These are phyloP conservation scores for Lathronympha strigana DNA, from an alignment of 2,888 invertebrate genomes.

Conservation along the genomic window DNA sequence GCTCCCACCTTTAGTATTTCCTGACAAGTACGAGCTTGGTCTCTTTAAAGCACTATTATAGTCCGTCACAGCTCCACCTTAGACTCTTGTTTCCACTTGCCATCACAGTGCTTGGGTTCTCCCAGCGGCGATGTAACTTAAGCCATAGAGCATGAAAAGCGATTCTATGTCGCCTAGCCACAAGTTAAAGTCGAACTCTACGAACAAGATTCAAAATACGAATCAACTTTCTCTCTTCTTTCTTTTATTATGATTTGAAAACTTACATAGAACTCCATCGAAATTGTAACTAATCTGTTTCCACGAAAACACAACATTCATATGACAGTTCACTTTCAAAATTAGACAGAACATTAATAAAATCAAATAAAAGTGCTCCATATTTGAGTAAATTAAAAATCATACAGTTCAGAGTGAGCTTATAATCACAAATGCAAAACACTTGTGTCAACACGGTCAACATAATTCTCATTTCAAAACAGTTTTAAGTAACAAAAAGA, in stretches of 20 bases:
- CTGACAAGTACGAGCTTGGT: too few relatives aligned
- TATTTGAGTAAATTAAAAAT: not conserved
- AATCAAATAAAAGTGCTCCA: not conserved
- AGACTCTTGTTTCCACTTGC: too few relatives aligned
- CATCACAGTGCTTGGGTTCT: too few relatives aligned
- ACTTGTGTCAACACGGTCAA: not conserved
- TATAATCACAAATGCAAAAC: not conserved
- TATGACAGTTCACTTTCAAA: not conserved
- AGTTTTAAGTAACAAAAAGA: not conserved
- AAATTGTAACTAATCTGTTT: slow-evolving; percentile 64
- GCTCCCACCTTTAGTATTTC: too few relatives aligned
- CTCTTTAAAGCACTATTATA: too few relatives aligned
- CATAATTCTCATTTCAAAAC: not conserved
- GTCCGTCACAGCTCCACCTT: too few relatives aligned
- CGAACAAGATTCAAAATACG: too few relatives aligned
- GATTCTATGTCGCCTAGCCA: too few relatives aligned
- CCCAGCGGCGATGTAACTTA: too few relatives aligned
- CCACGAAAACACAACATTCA: slow-evolving; percentile 60
- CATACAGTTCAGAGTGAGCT: not conserved
- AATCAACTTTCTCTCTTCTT: too few relatives aligned
- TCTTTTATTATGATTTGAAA: not conserved
- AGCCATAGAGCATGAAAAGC: too few relatives aligned
- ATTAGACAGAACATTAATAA: not conserved
- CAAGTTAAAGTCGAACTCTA: too few relatives aligned
- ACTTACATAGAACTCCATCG: slow-evolving; percentile 63